phyloP scores from a whole-genome alignment of 2,797 vertebrate genomes.

The Nasua narica region DNA sequence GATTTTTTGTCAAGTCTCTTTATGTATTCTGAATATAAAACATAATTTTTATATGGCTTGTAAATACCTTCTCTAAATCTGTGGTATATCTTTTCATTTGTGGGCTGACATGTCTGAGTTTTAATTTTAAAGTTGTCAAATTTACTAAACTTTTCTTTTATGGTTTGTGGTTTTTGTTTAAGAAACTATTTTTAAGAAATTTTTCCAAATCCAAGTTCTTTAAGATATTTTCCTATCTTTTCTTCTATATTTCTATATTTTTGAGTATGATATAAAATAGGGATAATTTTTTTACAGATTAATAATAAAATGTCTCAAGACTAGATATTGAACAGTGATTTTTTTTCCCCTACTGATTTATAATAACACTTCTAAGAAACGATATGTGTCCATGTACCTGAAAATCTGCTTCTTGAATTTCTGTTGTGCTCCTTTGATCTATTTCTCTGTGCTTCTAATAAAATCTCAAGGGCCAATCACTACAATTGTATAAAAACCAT shows the following conservation, averaged over 20 bases:
- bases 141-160: background rate
- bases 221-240: background rate
- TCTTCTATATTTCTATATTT: background rate
- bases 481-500: background rate
- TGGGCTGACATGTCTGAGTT: background rate
- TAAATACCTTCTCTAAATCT: constrained; percentile 3
- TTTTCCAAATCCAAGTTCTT: background rate
- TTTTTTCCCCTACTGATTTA: background rate
- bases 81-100: background rate
- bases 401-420: constrained; percentile 1
- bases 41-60: background rate
- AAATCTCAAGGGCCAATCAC: background rate
- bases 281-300: background rate
- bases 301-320: background rate
- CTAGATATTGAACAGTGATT: background rate
- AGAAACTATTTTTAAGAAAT: constrained; percentile 21
- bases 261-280: background rate
- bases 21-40: constrained; percentile 13
- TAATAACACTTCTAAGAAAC: background rate
- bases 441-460: background rate
- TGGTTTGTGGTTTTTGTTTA: background rate
- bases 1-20: background rate
- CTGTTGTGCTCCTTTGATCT: background rate
- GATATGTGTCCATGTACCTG: background rate
- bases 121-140: background rate